Conservation (phyloP, 2,888 invertebrate genomes). For the Drosophila mayaguana region DNA sequence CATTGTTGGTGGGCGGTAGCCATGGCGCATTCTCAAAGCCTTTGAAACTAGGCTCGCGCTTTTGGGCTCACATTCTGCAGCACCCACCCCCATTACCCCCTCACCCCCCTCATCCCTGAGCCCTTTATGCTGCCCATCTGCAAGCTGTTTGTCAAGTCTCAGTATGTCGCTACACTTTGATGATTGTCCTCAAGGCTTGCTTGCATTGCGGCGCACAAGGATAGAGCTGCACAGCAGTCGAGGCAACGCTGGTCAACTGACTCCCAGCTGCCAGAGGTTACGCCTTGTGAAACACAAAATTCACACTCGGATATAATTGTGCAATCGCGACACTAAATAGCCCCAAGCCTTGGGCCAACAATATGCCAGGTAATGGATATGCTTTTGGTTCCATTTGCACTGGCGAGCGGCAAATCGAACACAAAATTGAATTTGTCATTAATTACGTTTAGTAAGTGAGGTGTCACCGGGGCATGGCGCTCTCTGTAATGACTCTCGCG, state of each 20-base stretch:
- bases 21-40: conserved; percentile 33
- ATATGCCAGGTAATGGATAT: not conserved
- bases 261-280: not conserved
- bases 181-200: conserved; percentile 16
- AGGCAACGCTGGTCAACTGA: not conserved
- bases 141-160: conserved; percentile 45
- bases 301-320: not conserved
- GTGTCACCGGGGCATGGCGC: not conserved
- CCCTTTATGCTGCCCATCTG: not conserved
- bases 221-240: conserved; percentile 4
- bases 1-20: conserved; percentile 9
- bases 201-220: not conserved
- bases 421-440: conserved; percentile 25
- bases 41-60: conserved; percentile 58
- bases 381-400: too few species aligned
- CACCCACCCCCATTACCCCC: not conserved
- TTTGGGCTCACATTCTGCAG: conserved; percentile 45
- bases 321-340: not conserved
- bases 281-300: not conserved
- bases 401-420: conserved; percentile 5
- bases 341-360: not conserved
- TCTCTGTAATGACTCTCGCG: not conserved
- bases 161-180: conserved; percentile 50
- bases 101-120: not conserved
- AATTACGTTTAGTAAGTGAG: conserved; percentile 28